These are phyloP conservation scores for Xenops minutus DNA, from an alignment of 2,797 vertebrate genomes.

Conservation along the genomic window DNA sequence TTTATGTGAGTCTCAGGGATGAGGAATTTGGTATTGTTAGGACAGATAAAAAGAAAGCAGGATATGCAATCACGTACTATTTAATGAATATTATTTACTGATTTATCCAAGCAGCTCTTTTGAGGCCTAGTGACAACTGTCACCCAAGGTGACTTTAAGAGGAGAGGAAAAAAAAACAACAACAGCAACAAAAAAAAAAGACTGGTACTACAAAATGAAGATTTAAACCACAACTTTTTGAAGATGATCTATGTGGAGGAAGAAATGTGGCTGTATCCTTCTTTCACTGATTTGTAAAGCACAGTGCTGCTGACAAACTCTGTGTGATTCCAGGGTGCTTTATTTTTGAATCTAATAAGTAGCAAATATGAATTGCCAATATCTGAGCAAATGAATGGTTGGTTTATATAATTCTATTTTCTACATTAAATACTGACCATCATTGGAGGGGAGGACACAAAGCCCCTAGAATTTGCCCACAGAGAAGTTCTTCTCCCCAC, in stretches of 20 bases:
- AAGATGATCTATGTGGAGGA: background rate
- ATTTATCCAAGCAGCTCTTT: background rate
- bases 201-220: background rate
- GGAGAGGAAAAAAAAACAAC: background rate
- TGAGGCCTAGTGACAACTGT: conserved; percentile 19
- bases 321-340: background rate
- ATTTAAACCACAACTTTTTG: background rate
- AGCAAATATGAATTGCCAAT: background rate
- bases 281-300: background rate
- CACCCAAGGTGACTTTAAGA: conserved; percentile 23
- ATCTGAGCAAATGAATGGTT: background rate
- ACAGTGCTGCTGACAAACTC: background rate
- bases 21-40: conserved; percentile 55
- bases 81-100: conserved; percentile 29
- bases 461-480: background rate
- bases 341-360: background rate
- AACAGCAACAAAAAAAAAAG: no score
- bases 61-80: background rate
- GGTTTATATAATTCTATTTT: background rate
- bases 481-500: background rate
- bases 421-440: background rate
- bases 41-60: background rate
- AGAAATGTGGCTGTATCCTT: background rate
- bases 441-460: background rate
- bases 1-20: conserved; percentile 45